phyloP scores from a whole-genome alignment of 2,113 vertebrate genomes.

The Oncorhynchus tshawytscha region DNA sequence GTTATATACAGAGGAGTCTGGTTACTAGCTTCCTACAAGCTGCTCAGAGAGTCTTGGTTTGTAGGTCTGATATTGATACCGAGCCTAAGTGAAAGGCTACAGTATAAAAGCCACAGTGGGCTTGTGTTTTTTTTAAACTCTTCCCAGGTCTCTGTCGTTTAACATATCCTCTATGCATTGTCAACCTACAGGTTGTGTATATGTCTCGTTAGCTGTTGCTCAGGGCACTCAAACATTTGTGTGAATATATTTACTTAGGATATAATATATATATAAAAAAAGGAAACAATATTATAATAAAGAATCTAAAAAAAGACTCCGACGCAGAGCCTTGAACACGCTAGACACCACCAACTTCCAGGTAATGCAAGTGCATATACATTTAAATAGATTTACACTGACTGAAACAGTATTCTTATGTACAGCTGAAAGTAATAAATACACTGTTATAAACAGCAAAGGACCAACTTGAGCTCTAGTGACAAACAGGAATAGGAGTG shows the following conservation, averaged over 20 bases:
- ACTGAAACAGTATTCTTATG: conserved; percentile 92
- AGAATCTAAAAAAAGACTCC: conserved; percentile 84
- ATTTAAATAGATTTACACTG: conserved; percentile 97
- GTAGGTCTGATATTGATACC: conserved; percentile 35
- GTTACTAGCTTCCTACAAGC: conserved; percentile 34
- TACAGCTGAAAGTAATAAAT: conserved; percentile 97
- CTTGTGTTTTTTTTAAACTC: conserved; percentile 27
- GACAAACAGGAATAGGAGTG: conserved; percentile 81
- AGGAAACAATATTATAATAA: conserved; percentile 58
- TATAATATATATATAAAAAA: conserved; percentile 48
- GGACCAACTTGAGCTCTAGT: conserved; percentile 85
- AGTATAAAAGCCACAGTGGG: conserved; percentile 33
- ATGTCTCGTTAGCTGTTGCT: conserved; percentile 72
- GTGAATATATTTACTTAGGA: conserved; percentile 78
- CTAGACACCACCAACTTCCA: conserved; percentile 85
- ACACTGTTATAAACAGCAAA: conserved; percentile 98
- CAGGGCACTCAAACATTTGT: conserved; percentile 68
- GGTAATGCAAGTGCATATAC: conserved; percentile 98
- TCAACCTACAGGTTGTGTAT: conserved; percentile 40
- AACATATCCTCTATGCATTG: conserved; percentile 53
- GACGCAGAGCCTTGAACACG: conserved; percentile 90
- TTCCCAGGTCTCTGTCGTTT: conserved; percentile 42
- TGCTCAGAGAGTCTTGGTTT: conserved; percentile 31
- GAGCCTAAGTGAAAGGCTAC: conserved; percentile 33
- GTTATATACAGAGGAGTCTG: conserved; percentile 40